Conservation (phyloP, 2,888 invertebrate species). For the Notodonta ziczac region DNA sequence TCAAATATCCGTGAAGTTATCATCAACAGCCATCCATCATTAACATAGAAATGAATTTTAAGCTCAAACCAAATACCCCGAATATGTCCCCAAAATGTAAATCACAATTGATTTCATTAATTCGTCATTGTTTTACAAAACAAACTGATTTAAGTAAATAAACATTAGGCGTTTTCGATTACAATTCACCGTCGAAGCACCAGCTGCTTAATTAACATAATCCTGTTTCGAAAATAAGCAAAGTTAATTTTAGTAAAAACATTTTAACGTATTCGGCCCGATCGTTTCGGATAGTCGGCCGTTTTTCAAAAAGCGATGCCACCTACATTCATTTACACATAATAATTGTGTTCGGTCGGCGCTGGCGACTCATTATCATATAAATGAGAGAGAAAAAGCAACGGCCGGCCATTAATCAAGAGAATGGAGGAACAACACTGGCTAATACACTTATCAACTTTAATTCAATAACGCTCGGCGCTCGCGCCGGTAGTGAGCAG, state of each 20-base stretch:
- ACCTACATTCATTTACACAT: constrained; percentile 73
- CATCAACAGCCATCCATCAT: background rate
- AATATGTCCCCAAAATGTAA: constrained; percentile 21
- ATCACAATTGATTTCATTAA: constrained; percentile 39
- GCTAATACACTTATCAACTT: constrained; percentile 84
- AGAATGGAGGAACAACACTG: constrained; percentile 79
- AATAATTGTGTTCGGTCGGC: constrained; percentile 75
- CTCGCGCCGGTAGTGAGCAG: constrained; percentile 64
- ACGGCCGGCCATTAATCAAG: constrained; percentile 77
- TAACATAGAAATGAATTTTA: constrained; percentile 7
- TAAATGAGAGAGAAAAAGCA: constrained; percentile 83
- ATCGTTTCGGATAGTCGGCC: constrained; percentile 46
- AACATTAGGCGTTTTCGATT: constrained; percentile 67
- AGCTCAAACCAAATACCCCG: background rate
- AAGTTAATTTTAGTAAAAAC: constrained; percentile 67
- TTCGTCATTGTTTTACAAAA: constrained; percentile 53
- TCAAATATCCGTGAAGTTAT: background rate
- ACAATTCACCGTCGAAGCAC: constrained; percentile 61
- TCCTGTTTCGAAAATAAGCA: constrained; percentile 63
- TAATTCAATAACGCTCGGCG: constrained; percentile 78
- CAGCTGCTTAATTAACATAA: constrained; percentile 69
- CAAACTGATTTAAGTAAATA: constrained; percentile 68
- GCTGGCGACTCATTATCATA: constrained; percentile 79
- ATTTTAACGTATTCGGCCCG: constrained; percentile 50
- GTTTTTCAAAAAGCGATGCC: constrained; percentile 62